These are phyloP conservation scores for Pachycephala philippinensis DNA, from an alignment of 2,113 vertebrate species.

Conservation along the genomic window DNA sequence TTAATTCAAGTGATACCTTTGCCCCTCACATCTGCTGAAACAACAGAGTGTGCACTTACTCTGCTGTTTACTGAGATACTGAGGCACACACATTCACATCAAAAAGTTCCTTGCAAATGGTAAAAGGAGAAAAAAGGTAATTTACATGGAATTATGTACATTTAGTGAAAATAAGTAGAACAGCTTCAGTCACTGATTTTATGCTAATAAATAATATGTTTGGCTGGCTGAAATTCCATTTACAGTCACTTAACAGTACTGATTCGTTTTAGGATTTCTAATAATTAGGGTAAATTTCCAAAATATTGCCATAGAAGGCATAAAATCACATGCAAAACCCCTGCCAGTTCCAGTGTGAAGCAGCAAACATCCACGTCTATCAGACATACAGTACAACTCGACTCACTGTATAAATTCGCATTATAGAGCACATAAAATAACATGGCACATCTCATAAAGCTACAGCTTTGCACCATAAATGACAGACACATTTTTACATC, in stretches of 20 bases:
- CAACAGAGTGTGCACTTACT: not conserved
- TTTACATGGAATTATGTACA: not conserved
- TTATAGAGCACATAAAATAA: not conserved
- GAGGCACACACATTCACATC: not conserved
- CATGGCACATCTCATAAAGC: slow-evolving; percentile 32
- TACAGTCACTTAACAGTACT: not conserved
- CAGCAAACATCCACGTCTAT: not conserved
- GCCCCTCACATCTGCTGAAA: not conserved
- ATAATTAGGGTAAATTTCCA: not conserved
- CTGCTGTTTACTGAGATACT: not conserved
- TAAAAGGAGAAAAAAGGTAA: not conserved
- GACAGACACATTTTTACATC: not conserved
- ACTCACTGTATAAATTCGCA: not conserved
- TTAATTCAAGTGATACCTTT: not conserved
- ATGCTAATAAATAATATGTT: not conserved
- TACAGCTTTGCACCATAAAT: not conserved
- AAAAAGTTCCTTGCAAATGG: not conserved
- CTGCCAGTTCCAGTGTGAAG: not conserved
- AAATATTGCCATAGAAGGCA: not conserved
- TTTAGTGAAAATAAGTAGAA: not conserved
- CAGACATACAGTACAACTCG: not conserved
- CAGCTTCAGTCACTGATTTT: not conserved
- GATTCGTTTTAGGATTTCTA: not conserved
- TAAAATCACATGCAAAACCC: not conserved
- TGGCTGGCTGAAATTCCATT: not conserved